phyloP scores from a whole-genome alignment of 2,888 invertebrate genomes.

The Parapristionchus giblindavisi region DNA sequence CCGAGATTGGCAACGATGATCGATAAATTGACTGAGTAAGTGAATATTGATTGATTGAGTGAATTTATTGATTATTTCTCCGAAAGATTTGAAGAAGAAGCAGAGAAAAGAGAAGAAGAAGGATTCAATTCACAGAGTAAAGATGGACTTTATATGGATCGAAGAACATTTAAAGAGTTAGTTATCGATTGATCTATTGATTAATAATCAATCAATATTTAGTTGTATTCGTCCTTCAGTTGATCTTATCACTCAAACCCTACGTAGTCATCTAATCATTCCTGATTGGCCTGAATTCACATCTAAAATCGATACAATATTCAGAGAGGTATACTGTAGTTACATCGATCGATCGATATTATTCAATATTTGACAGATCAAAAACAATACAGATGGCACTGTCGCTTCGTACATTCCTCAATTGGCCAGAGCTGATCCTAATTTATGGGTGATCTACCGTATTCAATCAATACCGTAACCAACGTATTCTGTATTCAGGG shows the following conservation, averaged over 20 bases:
- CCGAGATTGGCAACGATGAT: slow-evolving; percentile 41
- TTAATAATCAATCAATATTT: slow-evolving; percentile 22
- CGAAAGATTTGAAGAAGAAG: neutral
- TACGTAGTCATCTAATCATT: slow-evolving; percentile 82
- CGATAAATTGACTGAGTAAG: neutral
- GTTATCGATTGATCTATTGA: neutral
- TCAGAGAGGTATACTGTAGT: slow-evolving; percentile 50
- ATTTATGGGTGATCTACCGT: slow-evolving; percentile 76
- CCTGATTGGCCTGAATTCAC: slow-evolving; percentile 91
- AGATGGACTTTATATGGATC: slow-evolving; percentile 6
- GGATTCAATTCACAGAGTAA: neutral
- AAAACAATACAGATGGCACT: slow-evolving; percentile 44
- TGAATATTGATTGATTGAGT: neutral
- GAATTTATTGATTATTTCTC: neutral
- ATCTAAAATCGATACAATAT: slow-evolving; percentile 87
- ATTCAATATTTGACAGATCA: neutral
- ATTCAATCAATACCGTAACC: neutral
- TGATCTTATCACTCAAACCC: slow-evolving; percentile 60
- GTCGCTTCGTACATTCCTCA: slow-evolving; percentile 85
- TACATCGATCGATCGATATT: slow-evolving; percentile 76
- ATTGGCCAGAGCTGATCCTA: slow-evolving; percentile 82
- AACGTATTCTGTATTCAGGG: slow-evolving; percentile 73
- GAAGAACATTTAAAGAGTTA: slow-evolving; percentile 1
- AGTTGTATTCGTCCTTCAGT: slow-evolving; percentile 64
- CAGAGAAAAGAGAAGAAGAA: neutral